Base-by-base conservation (phyloP, 2,888 invertebrate species). In the Drosophila algonquin region DNA sequence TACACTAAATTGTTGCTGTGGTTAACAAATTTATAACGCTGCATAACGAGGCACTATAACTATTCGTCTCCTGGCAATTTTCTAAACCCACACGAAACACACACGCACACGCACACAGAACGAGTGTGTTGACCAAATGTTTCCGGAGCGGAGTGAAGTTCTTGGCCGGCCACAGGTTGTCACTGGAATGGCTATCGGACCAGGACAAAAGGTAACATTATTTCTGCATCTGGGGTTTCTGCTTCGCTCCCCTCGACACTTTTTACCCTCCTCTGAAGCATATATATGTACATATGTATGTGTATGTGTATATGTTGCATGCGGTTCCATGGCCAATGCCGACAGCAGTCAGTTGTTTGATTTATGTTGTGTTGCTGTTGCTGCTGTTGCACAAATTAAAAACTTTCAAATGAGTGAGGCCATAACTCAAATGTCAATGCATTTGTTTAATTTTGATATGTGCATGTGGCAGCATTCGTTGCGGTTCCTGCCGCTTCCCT, bases 391-490 rank as follows among this genome's bases (percentile, higher is more conserved):
- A 70, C 74, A 85, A 82, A 87, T 85, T 87, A 81, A 85, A 85
- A 85, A 85, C 76, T 75, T 73, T 77, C 76, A 77, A 81, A 79
- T 83, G 82, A 79, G 72, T 75, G 76, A 40, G 67, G 72, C 73
- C 77, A 85, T 85, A 85, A 87, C 72, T 79, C 85, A 85, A 79
- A 85, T 82, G 81, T 82, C 87, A 76, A 87, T 82, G 81, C 75
- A 85, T 85, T 85, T 85, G 77, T 82, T 81, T 75, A 70, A 76
- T 82, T 85, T 85, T 77, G 68, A 80, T 80, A 70, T 81, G 71
- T 81, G 80, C 83, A 86, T 80, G 73, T 75, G 87, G 77, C 83
- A 80, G 82, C 78, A 67, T 76, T 81, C 74, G 60, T 40, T 67
- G 35, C 57, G 63, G 44, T 50, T 35, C 48, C 52, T 24, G 7